Conservation (phyloP, 2,113 vertebrate species). For the Pedionomus torquatus region DNA sequence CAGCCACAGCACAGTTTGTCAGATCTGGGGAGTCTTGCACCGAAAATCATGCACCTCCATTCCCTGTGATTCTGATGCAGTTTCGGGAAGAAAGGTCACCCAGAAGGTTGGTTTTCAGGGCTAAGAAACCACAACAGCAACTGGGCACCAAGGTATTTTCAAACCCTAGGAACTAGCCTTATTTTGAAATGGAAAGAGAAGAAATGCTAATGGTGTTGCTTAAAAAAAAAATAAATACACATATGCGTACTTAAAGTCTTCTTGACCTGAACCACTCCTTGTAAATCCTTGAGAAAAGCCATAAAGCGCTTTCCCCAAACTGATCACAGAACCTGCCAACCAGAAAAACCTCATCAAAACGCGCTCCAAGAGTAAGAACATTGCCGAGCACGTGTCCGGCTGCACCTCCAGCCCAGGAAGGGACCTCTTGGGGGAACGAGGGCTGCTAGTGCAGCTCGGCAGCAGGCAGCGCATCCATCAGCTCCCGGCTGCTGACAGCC, state of each 20-base stretch:
- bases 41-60: not conserved
- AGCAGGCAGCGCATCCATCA: not conserved
- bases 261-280: not conserved
- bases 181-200: not conserved
- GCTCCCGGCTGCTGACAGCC: not conserved
- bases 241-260: not conserved
- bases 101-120: not conserved
- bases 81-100: not conserved
- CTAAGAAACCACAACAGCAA: not conserved
- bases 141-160: not conserved
- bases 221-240: not conserved
- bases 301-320: not conserved
- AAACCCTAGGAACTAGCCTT: not conserved
- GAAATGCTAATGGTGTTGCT: not conserved
- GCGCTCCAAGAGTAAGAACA: fast-evolving
- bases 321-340: not conserved
- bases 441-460: not conserved
- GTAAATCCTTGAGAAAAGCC: not conserved
- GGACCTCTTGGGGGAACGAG: not conserved
- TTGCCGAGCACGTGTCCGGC: not conserved
- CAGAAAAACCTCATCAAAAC: not conserved
- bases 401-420: not conserved
- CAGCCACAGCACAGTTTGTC: not conserved
- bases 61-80: not conserved
- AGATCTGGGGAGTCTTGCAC: not conserved